phyloP scores from a whole-genome alignment of 1,140 invertebrate species.

The Wasmannia auropunctata region DNA sequence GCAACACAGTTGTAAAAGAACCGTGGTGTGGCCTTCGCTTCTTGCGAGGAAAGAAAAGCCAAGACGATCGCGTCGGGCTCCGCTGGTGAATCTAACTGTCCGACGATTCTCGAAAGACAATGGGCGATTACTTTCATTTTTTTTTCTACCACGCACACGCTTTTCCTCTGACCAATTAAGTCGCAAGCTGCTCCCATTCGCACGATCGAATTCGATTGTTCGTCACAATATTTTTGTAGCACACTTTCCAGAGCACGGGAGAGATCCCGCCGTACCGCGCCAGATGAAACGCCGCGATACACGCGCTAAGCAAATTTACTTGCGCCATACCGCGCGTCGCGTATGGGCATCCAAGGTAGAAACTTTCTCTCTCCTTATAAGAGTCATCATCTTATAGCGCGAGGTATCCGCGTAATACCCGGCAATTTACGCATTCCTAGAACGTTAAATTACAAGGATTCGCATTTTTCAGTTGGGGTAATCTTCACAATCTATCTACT shows the following conservation, averaged over 20 bases:
- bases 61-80: neutral
- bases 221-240: neutral
- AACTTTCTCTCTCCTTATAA: slow-evolving; percentile 41
- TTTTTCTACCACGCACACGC: neutral
- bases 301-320: slow-evolving; percentile 17
- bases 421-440: slow-evolving; percentile 20
- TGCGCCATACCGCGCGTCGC: neutral
- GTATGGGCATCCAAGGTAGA: slow-evolving; percentile 15
- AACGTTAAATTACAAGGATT: neutral
- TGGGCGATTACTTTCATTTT: no score
- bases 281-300: slow-evolving; percentile 12
- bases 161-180: neutral
- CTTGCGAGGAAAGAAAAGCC: neutral
- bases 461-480: neutral
- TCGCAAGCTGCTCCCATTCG: neutral
- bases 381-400: slow-evolving; percentile 15
- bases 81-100: no score
- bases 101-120: neutral
- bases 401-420: neutral
- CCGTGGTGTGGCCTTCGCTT: neutral
- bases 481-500: neutral
- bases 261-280: neutral
- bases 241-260: slow-evolving; percentile 16
- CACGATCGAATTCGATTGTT: slow-evolving; percentile 40
- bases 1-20: neutral